Base-by-base conservation (phyloP, 1,140 invertebrate species). In the Trichonephila clavipes region DNA sequence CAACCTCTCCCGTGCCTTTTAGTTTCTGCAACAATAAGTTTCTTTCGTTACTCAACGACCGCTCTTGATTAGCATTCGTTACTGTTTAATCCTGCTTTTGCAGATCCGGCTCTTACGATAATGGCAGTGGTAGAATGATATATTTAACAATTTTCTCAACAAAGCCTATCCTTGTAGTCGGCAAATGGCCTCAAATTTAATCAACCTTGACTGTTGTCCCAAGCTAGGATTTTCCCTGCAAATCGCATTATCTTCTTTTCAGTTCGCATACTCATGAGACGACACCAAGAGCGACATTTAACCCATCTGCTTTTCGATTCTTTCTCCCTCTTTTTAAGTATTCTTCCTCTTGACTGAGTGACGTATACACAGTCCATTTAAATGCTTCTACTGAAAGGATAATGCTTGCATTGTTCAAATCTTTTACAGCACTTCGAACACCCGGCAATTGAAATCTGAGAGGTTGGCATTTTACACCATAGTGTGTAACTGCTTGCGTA, bases 141-240 rank as follows among this genome's bases (percentile, higher is more conserved):
- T 64, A 62, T 87, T 87, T 87, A 87, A 87, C 85, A 62, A 87
- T 87, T 87, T 64, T 61, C 61, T 64, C 58, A 87, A 87, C 85
- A 87, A 87, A 87, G 58, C 58, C 61, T 87, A 61, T 87, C 51
- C 58, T 87, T 87, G 61, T 62, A 87, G 28, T 87, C 58, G 10
- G 85, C 58, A 40, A 87, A 64, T 87, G 61, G 59, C 58, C 85
- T 87, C 85, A 61, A 87, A 64, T 87, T 87, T 61, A 87, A 87
- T 87, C 58, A 87, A 62, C 85, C 59, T 87, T 87, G 59, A 40
- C 85, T 87, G 85, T 8, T 87, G 14, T 61, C 24, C 7, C 61
- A 19, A 87, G 40, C 51, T 61, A 28, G 82, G 82, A 85, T 51
- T 24, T 59, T 7, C 28, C 40, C 28, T 1, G 28, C 58, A 87